Evolutionary conservation across 2,797 vertebrate species (phyloP), one percentile per base, ranked within the genome.

Genomic region (Balearica regulorum): DNA sequence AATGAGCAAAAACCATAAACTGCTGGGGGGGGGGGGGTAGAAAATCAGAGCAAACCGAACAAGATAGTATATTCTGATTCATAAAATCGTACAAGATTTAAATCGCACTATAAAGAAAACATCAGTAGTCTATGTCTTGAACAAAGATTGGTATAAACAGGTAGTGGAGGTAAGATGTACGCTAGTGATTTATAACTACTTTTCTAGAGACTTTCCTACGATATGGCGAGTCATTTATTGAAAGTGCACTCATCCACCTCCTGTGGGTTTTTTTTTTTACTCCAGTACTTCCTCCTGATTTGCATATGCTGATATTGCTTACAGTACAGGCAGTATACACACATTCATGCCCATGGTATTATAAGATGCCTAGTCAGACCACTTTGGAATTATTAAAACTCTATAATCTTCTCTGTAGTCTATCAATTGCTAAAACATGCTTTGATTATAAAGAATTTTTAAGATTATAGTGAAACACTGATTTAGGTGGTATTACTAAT

Each of bases 1-100:
- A 71, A 88, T 25, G 14, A 87, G 10, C 13, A 82, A 70, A 85
- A 49, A 73, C 3, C 8, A 78, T 28, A 22, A 84, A 76, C 9
- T 61, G 28, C 31, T 60, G 28, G 20, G 13, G 10, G 8, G 1
- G 4, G 13, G 20, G 5, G 6, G 1, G 5, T 5, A 61, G 17
- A 62, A 91, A 80, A 77, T 18, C 24, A 37, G 19, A 35, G 16
- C 12, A 83, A 88, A 91, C 22, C 24, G 80, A 87, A n/a, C 11
- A 72, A 48, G 44, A 17, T 13, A 25, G n/a, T 31, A 29, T 31
- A 54, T 48, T 71, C 48, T 73, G n/a, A 61, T 77, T 77, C 41
- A 53, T 51, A 80, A 62, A 66, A 80, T 71, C 57, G 61, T 31
- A 68, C 8, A 71, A 84, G 25, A 61, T 76, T 82, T 68, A 81